Conservation (phyloP, 1,140 invertebrate genomes). For the Stegodyphus mimosarum region DNA sequence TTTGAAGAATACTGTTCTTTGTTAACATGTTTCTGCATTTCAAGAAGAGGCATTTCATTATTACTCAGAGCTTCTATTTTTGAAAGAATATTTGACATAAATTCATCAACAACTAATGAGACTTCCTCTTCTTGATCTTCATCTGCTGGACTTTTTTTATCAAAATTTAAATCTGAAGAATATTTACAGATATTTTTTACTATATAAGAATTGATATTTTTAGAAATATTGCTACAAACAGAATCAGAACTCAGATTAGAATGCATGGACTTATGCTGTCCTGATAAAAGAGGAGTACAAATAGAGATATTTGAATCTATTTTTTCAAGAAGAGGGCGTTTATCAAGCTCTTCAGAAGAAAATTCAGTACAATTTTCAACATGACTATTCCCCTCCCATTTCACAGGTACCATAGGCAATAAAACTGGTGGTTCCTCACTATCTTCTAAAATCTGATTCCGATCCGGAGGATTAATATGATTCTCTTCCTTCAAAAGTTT, state of each 20-base stretch:
- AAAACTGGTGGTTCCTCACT: not conserved
- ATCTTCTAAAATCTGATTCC: not conserved
- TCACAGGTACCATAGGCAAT: not conserved
- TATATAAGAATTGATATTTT: not conserved
- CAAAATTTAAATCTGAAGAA: not conserved
- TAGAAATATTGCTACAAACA: not conserved
- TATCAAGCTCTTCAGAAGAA: not conserved
- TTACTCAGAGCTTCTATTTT: not conserved
- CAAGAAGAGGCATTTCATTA: not conserved
- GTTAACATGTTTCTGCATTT: too few species aligned
- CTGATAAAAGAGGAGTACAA: not conserved
- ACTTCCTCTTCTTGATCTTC: not conserved
- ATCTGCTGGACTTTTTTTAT: not conserved
- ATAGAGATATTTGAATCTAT: not conserved
- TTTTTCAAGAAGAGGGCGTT: not conserved
- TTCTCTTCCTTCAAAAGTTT: not conserved
- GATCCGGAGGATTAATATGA: not conserved
- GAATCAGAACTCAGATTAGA: too few species aligned
- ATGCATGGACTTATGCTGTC: too few species aligned
- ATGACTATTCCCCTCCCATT: not conserved
- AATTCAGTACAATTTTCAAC: not conserved
- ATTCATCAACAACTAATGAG: not conserved
- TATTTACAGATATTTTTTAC: not conserved
- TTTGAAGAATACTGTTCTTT: too few species aligned
- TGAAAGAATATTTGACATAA: not conserved